Conservation (phyloP, 2,797 vertebrate genomes). For the Australoheros facetus region DNA sequence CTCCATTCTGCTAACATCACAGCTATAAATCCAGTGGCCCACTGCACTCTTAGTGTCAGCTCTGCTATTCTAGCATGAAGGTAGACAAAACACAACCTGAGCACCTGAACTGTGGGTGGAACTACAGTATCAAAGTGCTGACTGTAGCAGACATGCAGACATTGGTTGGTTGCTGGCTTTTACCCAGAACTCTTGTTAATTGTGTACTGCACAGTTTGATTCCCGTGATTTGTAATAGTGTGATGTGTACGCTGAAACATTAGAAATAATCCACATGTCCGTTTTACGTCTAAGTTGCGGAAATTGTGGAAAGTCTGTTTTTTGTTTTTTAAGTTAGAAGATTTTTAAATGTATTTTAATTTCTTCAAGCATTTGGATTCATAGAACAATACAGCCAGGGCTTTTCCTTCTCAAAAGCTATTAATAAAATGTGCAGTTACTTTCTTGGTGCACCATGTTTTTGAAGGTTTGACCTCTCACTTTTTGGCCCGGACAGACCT, state of each 20-base stretch:
- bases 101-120: neutral
- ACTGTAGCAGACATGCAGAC: neutral
- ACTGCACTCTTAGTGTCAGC: neutral
- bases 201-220: neutral
- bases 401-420: neutral
- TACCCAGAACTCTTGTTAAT: neutral
- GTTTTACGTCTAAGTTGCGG: rapidly evolving
- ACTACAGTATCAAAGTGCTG: neutral
- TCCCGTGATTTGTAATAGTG: neutral
- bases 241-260: neutral
- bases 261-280: neutral
- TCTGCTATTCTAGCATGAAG: neutral
- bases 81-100: neutral
- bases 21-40: neutral
- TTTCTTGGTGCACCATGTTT: neutral
- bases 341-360: neutral
- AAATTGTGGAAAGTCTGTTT: neutral
- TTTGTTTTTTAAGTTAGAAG: neutral
- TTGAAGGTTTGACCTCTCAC: neutral
- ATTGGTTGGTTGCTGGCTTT: neutral
- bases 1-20: neutral
- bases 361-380: neutral
- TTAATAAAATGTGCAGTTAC: neutral
- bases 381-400: neutral
- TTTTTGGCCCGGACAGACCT: neutral